Evolutionary conservation across 2,888 invertebrate genomes (phyloP).

Genomic region (Cyclophora albipunctata): DNA sequence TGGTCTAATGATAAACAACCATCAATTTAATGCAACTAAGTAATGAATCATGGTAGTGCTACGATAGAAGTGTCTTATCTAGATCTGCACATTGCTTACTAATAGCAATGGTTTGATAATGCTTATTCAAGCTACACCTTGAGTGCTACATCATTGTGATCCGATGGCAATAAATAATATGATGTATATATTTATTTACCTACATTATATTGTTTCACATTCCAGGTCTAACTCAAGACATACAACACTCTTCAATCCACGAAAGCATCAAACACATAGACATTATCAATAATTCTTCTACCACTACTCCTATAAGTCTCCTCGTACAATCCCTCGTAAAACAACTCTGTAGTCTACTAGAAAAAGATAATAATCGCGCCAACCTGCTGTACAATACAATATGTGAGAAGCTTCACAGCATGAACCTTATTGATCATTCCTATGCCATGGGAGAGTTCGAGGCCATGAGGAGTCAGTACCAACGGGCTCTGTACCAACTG

Average conservation of each 20-base stretch:
- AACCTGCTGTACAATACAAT: constrained; percentile 79
- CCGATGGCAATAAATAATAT: background rate
- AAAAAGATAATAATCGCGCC: constrained; percentile 75
- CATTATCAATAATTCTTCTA: constrained; percentile 42
- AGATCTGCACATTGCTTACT: too few species aligned
- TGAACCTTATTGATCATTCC: constrained; percentile 82
- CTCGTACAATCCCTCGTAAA: constrained; percentile 82
- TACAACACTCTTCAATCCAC: constrained; percentile 49
- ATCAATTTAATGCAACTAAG: too few species aligned
- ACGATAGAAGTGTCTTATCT: too few species aligned
- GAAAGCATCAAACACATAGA: constrained; percentile 57
- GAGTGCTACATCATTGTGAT: background rate
- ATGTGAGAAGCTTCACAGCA: constrained; percentile 79
- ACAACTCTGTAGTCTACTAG: constrained; percentile 79
- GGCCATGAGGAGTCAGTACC: constrained; percentile 80
- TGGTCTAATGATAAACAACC: too few species aligned
- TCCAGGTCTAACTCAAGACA: constrained; percentile 49
- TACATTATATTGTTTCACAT: constrained; percentile 12
- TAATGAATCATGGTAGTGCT: too few species aligned
- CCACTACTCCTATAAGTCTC: constrained; percentile 78
- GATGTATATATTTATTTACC: background rate
- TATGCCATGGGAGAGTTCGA: constrained; percentile 82
- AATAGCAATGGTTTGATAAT: too few species aligned
- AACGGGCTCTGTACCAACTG: constrained; percentile 78
- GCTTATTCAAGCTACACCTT: background rate